Evolutionary conservation across 2,888 invertebrate species (phyloP), one percentile per base, ranked within the genome.

Genomic region (Drosophila mimica): DNA sequence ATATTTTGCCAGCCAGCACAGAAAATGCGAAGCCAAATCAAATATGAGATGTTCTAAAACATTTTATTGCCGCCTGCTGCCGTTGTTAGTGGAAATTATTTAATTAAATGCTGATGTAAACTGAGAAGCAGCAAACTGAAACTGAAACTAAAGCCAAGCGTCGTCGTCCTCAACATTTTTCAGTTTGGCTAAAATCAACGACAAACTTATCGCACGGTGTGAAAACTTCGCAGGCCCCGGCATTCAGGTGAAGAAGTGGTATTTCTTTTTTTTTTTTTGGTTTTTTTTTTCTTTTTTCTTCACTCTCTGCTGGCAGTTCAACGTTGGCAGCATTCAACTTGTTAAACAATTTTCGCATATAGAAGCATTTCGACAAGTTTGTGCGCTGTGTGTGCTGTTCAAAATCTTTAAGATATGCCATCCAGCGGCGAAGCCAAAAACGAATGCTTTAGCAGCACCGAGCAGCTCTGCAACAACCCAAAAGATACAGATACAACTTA

Each of bases 301-400:
- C 15, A 28, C 11, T 28, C 11, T 40, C 43, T 43, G 43, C 38
- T 30, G 58, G 61, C 53, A 54, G 49, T 61, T 70, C 67, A 71
- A 67, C 54, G 77, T 63, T 69, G 74, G 66, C 70, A 77, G 88
- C 88, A 73, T 83, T 81, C 73, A 89, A 89, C 79, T 89, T 89
- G 85, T 85, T 85, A 89, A 85, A 85, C 90, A 85, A 86, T 85
- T 85, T 89, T 88, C 88, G 83, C 83, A 85, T 84, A 85, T 88
- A 74, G 68, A 61, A 78, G 59, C 40, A 74, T 90, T 88, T 88
- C 83, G 88, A 81, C 86, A 89, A 88, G 70, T 89, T 89, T 88
- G 51, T 80, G 54, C 58, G 46, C 70, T 33, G 60, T 65, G 40
- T 46, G 69, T 72, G 68, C 74, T 69, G 82, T 76, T 82, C 46